These are phyloP conservation scores for Falco berigora DNA, from an alignment of 2,797 vertebrate genomes.

Conservation along the genomic window DNA sequence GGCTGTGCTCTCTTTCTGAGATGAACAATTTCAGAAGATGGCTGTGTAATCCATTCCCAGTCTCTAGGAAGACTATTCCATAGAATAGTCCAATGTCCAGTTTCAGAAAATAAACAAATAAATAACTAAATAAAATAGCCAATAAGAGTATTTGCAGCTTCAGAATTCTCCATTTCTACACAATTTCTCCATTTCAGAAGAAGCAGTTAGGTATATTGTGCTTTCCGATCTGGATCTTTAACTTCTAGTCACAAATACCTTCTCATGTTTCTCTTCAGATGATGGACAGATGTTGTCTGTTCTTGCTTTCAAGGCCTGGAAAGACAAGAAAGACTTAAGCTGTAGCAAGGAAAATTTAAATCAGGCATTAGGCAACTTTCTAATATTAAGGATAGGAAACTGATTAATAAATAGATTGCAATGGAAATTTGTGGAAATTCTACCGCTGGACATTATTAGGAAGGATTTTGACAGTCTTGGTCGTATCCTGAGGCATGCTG, in stretches of 20 bases:
- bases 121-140: not conserved
- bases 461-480: not conserved
- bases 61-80: not conserved
- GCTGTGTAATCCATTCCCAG: not conserved
- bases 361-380: not conserved
- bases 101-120: not conserved
- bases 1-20: not conserved
- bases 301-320: not conserved
- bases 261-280: not conserved
- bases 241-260: not conserved
- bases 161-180: not conserved
- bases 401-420: not conserved
- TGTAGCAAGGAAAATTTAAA: not conserved
- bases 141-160: not conserved
- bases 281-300: not conserved
- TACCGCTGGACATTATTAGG: not conserved
- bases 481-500: not conserved
- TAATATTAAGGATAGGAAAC: not conserved
- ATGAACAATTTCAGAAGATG: not conserved
- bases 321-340: not conserved
- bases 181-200: not conserved
- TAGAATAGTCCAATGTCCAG: not conserved
- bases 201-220: not conserved
- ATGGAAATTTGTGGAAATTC: not conserved
- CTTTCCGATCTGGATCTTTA: not conserved